phyloP scores from a whole-genome alignment of 1,140 invertebrate genomes.

The Ruditapes philippinarum region DNA sequence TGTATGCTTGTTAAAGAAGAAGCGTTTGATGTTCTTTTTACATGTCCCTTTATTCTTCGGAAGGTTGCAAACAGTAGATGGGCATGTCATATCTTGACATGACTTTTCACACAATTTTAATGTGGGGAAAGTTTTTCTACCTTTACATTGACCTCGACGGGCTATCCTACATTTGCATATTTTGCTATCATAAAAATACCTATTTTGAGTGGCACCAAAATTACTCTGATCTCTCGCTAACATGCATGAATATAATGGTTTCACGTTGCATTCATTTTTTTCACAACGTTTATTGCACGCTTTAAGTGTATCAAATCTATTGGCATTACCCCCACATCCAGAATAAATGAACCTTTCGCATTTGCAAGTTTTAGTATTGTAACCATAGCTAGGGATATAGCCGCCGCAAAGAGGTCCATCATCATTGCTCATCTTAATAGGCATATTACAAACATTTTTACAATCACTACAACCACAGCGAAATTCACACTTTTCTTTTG shows the following conservation, averaged over 20 bases:
- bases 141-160: conserved; percentile 82
- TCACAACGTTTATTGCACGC: conserved; percentile 70
- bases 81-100: conserved; percentile 73
- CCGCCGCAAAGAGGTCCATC: conserved; percentile 75
- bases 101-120: conserved; percentile 72
- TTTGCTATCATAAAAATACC: conserved; percentile 78
- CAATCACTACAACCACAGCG: conserved; percentile 19
- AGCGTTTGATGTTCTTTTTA: conserved; percentile 68
- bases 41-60: background rate
- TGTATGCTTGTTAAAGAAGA: conserved; percentile 86
- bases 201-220: conserved; percentile 89
- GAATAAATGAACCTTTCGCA: conserved; percentile 85
- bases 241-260: conserved; percentile 89
- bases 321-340: conserved; percentile 85
- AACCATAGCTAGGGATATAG: conserved; percentile 82
- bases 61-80: conserved; percentile 7
- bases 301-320: conserved; percentile 82
- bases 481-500: background rate
- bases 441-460: conserved; percentile 60
- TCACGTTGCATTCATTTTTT: background rate
- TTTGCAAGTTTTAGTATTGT: conserved; percentile 82
- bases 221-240: conserved; percentile 92
- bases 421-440: too few species aligned
- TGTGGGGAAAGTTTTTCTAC: conserved; percentile 80
- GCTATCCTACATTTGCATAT: conserved; percentile 77